These are phyloP conservation scores for Thalassophryne amazonica DNA, from an alignment of 2,797 vertebrate genomes.

Conservation along the genomic window DNA sequence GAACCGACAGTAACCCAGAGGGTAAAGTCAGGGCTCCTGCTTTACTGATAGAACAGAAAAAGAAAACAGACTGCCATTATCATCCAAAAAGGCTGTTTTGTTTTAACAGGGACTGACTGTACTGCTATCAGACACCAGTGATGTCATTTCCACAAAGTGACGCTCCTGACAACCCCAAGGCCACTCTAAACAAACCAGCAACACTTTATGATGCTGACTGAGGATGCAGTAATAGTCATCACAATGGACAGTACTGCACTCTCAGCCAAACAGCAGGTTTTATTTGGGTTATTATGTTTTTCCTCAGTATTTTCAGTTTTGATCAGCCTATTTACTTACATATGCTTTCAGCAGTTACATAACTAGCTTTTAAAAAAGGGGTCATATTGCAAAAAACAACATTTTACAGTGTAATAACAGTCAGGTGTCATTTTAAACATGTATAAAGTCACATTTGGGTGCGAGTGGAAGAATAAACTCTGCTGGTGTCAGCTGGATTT, in stretches of 20 bases:
- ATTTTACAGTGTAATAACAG: no score
- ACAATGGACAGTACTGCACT: slow-evolving; percentile 4
- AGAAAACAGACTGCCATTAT: slow-evolving; percentile 16
- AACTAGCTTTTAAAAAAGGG: no score
- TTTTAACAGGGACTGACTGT: slow-evolving; percentile 1
- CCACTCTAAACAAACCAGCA: slow-evolving; percentile 66
- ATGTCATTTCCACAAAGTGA: slow-evolving; percentile 65
- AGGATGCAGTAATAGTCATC: slow-evolving; percentile 12
- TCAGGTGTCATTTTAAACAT: no score
- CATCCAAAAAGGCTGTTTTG: slow-evolving; percentile 24
- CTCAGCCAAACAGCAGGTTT: background rate
- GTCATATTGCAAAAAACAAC: no score
- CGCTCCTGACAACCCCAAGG: slow-evolving; percentile 60
- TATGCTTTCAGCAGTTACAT: no score
- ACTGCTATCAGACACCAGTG: slow-evolving; percentile 45
- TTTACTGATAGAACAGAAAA: slow-evolving; percentile 27
- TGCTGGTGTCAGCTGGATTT: no score
- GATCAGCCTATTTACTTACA: no score
- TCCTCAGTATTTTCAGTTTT: no score
- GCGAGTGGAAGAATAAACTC: no score
- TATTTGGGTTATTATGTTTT: no score
- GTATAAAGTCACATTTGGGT: no score
- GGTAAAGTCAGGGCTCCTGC: background rate
- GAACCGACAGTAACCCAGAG: background rate
- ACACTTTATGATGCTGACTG: slow-evolving; percentile 32